These are phyloP conservation scores for Aproaerema taeniolella DNA, from an alignment of 2,888 invertebrate genomes.

Conservation along the genomic window DNA sequence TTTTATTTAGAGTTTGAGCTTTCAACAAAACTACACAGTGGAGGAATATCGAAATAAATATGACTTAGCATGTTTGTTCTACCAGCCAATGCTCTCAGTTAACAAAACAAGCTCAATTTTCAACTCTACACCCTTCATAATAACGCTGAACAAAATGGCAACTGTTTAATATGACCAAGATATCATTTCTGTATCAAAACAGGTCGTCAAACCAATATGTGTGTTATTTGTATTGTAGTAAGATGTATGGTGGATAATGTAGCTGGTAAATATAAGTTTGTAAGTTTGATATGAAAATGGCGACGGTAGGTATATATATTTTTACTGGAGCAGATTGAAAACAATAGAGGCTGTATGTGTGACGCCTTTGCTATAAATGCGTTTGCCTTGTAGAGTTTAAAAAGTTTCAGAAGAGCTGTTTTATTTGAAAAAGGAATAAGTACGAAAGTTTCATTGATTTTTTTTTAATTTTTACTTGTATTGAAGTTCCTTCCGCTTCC, in stretches of 20 bases:
- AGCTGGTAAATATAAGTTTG: conserved; percentile 1
- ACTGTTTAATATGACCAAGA: conserved; percentile 6
- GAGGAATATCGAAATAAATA: no score
- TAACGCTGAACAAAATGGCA: conserved; percentile 1
- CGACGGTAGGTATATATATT: conserved; percentile 22
- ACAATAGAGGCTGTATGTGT: conserved; percentile 27
- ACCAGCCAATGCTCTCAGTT: no score
- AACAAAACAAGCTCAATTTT: no score
- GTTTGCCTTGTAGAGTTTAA: conserved; percentile 3
- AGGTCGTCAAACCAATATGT: neutral
- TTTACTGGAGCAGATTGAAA: conserved; percentile 28
- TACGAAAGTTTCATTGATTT: no score
- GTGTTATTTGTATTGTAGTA: conserved; percentile 8
- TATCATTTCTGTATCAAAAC: conserved; percentile 9
- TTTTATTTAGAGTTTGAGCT: no score
- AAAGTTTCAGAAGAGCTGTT: conserved; percentile 14
- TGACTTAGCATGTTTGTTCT: conserved; percentile 1
- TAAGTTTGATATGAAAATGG: conserved; percentile 25
- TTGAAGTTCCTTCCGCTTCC: no score
- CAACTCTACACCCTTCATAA: conserved; percentile 13
- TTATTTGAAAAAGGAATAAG: no score
- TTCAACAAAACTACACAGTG: no score
- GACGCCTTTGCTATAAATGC: conserved; percentile 27
- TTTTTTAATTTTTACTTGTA: no score
- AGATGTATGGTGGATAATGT: neutral